phyloP scores from a whole-genome alignment of 2,113 vertebrate species.

The Halcyon malimbica region DNA sequence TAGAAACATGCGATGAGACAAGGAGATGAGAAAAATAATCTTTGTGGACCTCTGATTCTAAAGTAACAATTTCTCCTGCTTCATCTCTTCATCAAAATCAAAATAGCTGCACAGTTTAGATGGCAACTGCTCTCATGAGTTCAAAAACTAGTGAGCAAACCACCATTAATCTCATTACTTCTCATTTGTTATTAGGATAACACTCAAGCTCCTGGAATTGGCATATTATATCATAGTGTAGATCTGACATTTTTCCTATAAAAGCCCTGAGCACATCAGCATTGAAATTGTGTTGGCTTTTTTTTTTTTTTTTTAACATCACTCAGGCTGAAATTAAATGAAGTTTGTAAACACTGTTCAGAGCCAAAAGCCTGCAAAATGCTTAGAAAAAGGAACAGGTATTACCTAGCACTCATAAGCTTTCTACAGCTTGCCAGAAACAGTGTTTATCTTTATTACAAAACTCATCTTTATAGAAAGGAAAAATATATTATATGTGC shows the following conservation, averaged over 20 bases:
- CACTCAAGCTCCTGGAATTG: background rate
- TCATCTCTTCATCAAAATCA: background rate
- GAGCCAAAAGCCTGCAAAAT: background rate
- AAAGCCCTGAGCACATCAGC: background rate
- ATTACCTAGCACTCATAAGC: background rate
- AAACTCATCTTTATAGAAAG: background rate
- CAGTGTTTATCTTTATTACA: background rate
- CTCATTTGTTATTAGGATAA: background rate
- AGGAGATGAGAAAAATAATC: background rate
- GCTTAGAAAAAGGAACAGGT: background rate
- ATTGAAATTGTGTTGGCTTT: background rate
- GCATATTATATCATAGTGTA: background rate
- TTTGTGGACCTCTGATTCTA: background rate
- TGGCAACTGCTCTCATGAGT: background rate
- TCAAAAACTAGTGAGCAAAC: background rate
- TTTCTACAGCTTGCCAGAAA: background rate
- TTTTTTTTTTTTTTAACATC: background rate
- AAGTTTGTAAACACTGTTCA: background rate
- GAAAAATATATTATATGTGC: background rate
- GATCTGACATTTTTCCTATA: background rate
- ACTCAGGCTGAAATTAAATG: slow-evolving; percentile 29
- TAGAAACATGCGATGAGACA: background rate
- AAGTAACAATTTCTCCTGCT: background rate
- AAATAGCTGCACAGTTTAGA: background rate
- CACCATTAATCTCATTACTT: background rate